Conservation (phyloP, 2,797 vertebrate genomes). For the Ptychobarbus kaznakovi region DNA sequence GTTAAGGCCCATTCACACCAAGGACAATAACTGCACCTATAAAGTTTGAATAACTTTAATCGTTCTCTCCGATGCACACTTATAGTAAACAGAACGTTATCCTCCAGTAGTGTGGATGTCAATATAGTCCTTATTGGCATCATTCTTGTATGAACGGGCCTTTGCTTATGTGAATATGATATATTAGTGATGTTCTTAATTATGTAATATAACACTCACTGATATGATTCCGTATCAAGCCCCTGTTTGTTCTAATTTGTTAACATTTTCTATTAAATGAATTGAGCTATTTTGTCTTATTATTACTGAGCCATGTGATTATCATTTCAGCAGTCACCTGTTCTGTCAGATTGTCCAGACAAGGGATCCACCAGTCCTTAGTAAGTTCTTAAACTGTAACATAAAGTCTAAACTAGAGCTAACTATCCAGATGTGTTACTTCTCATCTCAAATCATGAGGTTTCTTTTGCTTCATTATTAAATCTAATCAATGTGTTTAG, state of each 20-base stretch:
- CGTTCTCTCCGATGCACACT: not conserved
- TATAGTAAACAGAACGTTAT: not conserved
- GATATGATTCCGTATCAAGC: slow-evolving; percentile 9
- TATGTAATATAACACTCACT: not conserved
- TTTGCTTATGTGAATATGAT: not conserved
- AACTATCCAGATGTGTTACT: not conserved
- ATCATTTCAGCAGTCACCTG: not conserved
- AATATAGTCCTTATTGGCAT: not conserved
- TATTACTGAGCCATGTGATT: not conserved
- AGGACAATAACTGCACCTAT: not conserved
- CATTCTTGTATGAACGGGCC: not conserved
- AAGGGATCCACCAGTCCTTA: not conserved
- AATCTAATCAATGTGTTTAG: not conserved
- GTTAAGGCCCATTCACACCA: not conserved
- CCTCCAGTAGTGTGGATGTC: not conserved
- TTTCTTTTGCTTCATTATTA: not conserved
- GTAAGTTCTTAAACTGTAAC: not conserved
- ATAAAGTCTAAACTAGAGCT: not conserved
- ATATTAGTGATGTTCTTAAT: slow-evolving; percentile 18
- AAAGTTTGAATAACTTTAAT: not conserved
- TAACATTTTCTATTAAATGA: slow-evolving; percentile 45
- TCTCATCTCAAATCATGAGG: not conserved
- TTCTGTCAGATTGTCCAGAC: not conserved
- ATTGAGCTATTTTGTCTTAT: not conserved
- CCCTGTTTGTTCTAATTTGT: slow-evolving; percentile 4